Evolutionary conservation across 1,140 invertebrate species (phyloP), one percentile per base, ranked within the genome.

Genomic region (Marisa cornuarietis): DNA sequence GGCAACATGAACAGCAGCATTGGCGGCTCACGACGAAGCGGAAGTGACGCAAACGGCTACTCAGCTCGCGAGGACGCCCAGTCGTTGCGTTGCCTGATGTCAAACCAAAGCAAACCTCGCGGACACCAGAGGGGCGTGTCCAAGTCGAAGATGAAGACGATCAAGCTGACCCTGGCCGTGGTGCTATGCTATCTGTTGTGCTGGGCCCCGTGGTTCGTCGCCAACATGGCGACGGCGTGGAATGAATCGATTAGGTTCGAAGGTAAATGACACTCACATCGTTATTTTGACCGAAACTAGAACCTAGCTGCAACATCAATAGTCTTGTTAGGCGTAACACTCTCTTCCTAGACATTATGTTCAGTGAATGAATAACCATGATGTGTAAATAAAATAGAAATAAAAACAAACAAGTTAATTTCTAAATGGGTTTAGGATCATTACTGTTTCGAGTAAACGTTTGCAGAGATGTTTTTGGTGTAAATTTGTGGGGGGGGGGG

Each of bases 111-210:
- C 49, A 81, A 79, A 51, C 81, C 80, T n/a, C 68, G 78, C 52
- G 75, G 79, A 16, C 69, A 84, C 71, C 82, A 72, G 24, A 80
- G 82, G 24, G 77, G 84, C 7, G 83, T 87, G 31, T 87, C 88
- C 22, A 83, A 83, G 81, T 87, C 88, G 16, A 95, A 95, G 90
- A 93, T 96, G 79, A 95, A 95, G 88, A 96, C 95, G 0, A 92
- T 96, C 4, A 95, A 95, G 83, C 93, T 96, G 83, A 96, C 95
- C 1, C 90, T 96, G 51, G 93, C 93, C 0, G 95, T 96, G 16
- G 94, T 96, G 71, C 82, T 92, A 51, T 94, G 95, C 83, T 96
- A 95, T 89, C 92, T 95, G 42, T 89, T 94, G 26, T 95, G 95
- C 78, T 95, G 94, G 83, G 92, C 92, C 61, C 95, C 95, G 4